Conservation (phyloP, 2,113 vertebrate species). For the Regulus satrapa region DNA sequence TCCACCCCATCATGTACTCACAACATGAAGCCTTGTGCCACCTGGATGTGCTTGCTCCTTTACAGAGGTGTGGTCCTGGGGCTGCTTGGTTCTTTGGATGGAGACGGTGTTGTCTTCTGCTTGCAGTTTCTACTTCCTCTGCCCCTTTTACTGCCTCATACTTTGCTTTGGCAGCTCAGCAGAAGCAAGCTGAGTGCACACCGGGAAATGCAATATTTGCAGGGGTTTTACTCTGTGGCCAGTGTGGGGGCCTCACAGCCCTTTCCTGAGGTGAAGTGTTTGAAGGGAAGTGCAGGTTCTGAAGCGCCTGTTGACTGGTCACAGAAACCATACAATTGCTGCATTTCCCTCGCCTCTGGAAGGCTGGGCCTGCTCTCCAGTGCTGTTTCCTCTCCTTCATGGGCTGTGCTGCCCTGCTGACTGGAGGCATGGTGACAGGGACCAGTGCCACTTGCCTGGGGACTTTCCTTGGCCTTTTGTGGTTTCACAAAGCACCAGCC, state of each 20-base stretch:
- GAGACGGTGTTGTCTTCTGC: neutral
- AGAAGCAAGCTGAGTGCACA: neutral
- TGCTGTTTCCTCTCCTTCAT: rapidly evolving
- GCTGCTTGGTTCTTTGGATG: neutral
- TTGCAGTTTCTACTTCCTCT: neutral
- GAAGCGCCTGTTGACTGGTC: rapidly evolving
- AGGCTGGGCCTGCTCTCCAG: neutral
- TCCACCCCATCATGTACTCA: rapidly evolving
- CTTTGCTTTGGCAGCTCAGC: neutral
- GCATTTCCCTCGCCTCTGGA: rapidly evolving
- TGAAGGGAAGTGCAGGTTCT: neutral
- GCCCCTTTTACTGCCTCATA: neutral
- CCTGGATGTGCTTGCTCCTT: neutral
- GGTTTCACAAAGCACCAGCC: neutral
- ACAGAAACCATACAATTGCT: rapidly evolving
- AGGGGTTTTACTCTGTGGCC: neutral
- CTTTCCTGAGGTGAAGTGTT: neutral
- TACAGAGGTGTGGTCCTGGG: neutral
- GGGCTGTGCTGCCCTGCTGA: neutral
- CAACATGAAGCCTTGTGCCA: neutral
- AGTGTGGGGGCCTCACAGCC: neutral
- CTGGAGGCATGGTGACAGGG: neutral
- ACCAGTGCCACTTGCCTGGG: neutral
- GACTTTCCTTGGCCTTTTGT: neutral
- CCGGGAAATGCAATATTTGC: neutral